Conservation (phyloP, 53 echinoderm and acorn worm species). For the Apostichopus leukothele region DNA sequence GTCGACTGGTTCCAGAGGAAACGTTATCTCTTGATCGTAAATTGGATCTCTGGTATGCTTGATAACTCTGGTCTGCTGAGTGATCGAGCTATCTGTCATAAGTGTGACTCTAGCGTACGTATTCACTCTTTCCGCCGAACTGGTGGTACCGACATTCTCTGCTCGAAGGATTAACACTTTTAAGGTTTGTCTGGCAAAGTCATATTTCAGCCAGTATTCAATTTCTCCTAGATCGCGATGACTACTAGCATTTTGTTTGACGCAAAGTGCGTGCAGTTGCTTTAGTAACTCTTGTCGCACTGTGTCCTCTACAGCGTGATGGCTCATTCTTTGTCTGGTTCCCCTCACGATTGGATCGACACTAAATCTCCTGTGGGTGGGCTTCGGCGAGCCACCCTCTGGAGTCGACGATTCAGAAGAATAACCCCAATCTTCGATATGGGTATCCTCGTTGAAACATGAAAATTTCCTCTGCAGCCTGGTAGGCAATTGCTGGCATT, state of each 20-base stretch:
- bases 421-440: background rate
- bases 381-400: background rate
- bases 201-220: constrained; percentile 62
- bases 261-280: constrained; percentile 70
- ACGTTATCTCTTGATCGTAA: constrained; percentile 71
- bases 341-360: background rate
- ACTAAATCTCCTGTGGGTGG: background rate
- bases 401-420: constrained; percentile 48
- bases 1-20: constrained; percentile 50
- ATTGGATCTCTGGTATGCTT: constrained; percentile 69
- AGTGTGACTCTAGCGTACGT: constrained; percentile 63
- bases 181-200: constrained; percentile 51
- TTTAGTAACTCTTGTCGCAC: constrained; percentile 55
- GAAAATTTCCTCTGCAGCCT: background rate
- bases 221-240: constrained; percentile 66
- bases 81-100: constrained; percentile 16
- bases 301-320: constrained; percentile 28
- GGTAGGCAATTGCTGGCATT: background rate
- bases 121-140: constrained; percentile 41
- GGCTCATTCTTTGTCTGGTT: background rate
- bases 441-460: constrained; percentile 5
- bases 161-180: constrained; percentile 66
- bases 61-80: constrained; percentile 56
- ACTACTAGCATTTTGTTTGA: constrained; percentile 46
- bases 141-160: constrained; percentile 59